Base-by-base conservation (phyloP, 2,888 invertebrate genomes). In the Aporophyla lueneburgensis region DNA sequence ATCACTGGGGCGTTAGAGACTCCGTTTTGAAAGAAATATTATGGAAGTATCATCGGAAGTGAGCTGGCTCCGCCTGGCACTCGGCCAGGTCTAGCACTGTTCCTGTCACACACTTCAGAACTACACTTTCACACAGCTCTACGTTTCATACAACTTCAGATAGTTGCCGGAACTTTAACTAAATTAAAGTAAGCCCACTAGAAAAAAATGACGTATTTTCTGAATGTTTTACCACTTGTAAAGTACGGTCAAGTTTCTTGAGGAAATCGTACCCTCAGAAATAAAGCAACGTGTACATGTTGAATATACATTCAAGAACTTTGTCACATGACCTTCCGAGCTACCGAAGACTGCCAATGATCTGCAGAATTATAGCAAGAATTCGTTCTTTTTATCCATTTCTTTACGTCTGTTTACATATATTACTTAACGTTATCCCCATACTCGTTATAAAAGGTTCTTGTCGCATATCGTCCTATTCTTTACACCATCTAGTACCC, bases 11-110 rank as follows among this genome's bases (percentile, higher is more conserved):
- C 71, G 71, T 76, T 78, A 81, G 67, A 49, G 68, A 84, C 80
- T 87, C 79, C 81, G 77, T 84, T 87, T 87, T 81, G 80, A 88
- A 91, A 91, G 89, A 91, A 91, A 89, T 89, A 92, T 90, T 79
- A 68, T 86, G 87, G 88, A 90, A 92, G 89, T 87, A 87, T 86
- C 81, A 76, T 89, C 89, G 90, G 90, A 92, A 91, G 86, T 88
- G 83, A 86, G 84, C 78, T 83, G 76, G 80, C 79, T 78, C 58
- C 68, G 54, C 21, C 85, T 92, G 93, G 93, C 93, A 84, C 63
- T 53, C 70, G 5, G 91, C 92, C 93, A 93, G 87, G 72, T 72
- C 74, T 81, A 81, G 76, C 56, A 67, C 80, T 79, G 83, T 81
- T 86, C 87, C 86, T 87, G 88, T 88, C 87, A 85, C 85, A 86